phyloP scores from a whole-genome alignment of 2,797 vertebrate genomes.

The Anisognathus igniventris region DNA sequence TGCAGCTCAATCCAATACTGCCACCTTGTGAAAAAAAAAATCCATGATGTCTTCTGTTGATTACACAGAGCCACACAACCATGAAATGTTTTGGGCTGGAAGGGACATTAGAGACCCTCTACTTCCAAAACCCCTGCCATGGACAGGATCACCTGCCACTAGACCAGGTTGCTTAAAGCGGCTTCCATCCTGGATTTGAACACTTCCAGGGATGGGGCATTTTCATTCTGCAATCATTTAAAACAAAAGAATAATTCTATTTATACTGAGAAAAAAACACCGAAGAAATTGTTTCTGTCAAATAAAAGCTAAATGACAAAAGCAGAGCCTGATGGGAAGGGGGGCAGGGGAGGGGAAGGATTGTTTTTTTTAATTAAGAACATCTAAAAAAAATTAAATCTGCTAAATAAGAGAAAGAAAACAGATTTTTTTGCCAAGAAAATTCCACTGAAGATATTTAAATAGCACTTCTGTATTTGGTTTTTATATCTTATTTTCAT shows the following conservation, averaged over 20 bases:
- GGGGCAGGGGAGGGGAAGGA: background rate
- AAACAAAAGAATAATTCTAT: background rate
- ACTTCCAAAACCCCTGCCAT: background rate
- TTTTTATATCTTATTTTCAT: slow-evolving; percentile 8
- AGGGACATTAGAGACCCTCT: background rate
- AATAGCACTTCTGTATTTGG: slow-evolving; percentile 26
- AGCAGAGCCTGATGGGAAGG: background rate
- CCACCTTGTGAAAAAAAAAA: slow-evolving; percentile 61
- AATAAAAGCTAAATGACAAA: slow-evolving; percentile 37
- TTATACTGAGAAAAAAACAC: slow-evolving; percentile 8
- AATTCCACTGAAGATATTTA: slow-evolving; percentile 36
- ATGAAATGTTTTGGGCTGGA: background rate
- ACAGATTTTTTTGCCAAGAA: slow-evolving; percentile 13
- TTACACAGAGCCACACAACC: background rate
- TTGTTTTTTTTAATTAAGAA: background rate
- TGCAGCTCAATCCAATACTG: slow-evolving; percentile 41
- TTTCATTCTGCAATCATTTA: background rate
- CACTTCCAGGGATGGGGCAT: background rate
- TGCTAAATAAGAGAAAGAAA: background rate
- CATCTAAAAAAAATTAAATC: background rate
- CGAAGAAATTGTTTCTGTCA: slow-evolving; percentile 2
- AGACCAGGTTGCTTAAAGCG: background rate
- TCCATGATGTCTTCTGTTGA: background rate
- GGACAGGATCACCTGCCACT: background rate
- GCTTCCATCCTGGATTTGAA: background rate